Base-by-base conservation (phyloP, 2,797 vertebrate species). In the Thaleichthys pacificus region DNA sequence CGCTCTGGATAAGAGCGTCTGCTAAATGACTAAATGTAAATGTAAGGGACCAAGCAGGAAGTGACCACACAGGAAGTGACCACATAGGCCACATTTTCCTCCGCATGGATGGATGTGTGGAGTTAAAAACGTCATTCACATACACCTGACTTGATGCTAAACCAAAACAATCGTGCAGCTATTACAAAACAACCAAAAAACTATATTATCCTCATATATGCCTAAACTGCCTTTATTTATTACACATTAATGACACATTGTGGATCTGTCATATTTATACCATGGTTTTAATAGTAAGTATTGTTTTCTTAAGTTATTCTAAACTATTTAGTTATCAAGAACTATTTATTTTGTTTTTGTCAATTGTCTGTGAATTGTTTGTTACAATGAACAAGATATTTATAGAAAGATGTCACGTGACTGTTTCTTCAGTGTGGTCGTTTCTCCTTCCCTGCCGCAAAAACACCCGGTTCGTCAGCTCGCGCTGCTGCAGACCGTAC, bases 301-400 rank as follows among this genome's bases (percentile, higher is more conserved):
- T 19, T 5, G 51, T 17, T 51, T 82, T 83, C 62, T 70, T n/a
- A 76, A n/a, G 72, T 70, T 17, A 70, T 63, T 38, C 5, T 12
- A 42, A 42, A 11, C 2, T 86, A 75, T 81, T 80, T 85, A 86
- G 84, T 84, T 71, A 82, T 71, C 17, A 5, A 51, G 8, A 38
- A 66, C 17, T 88, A 88, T 75, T 81, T 68, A 26, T 64, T 72
- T 1, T 11, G 1, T 65, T 22, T 30, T 66, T 62, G 76, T 21
- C 63, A 38, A 38, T 35, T 65, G 32, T 42, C 38, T 42, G 8
- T 42, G 38, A 42, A 42, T 1, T 42, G 2, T 42, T 42, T 42
- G 38, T 24, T 24, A 11, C 38, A 11, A 11, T 42, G 38, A 38
- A 38, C 35, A 42, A 2, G 38, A 42, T 42, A 42, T 42, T 9